Percentiles rank a stretch among this genome's conserved stretches.
Evolutionary conservation across 2,113 vertebrate species (phyloP).

Genomic region (Carassius carassius): DNA sequence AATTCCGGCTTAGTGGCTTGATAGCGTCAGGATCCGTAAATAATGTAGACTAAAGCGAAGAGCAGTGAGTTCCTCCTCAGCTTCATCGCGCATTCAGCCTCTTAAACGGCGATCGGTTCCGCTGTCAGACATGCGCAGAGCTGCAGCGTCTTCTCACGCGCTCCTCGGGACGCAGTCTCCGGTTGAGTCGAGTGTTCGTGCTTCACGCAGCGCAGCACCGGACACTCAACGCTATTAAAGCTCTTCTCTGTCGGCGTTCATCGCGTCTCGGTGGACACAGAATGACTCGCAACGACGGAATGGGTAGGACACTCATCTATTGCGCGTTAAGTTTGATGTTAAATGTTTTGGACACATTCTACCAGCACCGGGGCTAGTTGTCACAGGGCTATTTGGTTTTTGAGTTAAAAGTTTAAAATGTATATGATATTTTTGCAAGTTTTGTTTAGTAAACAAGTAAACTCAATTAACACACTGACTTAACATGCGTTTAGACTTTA

Average conservation of each 20-base stretch:
- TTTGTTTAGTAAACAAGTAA: too few species aligned
- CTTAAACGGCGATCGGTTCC: conserved; percentile 12
- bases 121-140: conserved; percentile 10
- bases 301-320: conserved; percentile 31
- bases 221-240: neutral
- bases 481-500: too few species aligned
- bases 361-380: neutral
- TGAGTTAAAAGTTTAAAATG: neutral
- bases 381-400: neutral
- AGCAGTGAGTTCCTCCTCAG: conserved; percentile 43
- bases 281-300: conserved; percentile 30
- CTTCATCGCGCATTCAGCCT: conserved; percentile 56
- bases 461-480: too few species aligned
- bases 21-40: conserved; percentile 72
- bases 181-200: too few species aligned
- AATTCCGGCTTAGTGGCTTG: conserved; percentile 73
- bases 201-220: too few species aligned
- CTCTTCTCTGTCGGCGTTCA: neutral
- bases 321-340: neutral
- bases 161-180: neutral
- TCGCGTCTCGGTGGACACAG: neutral
- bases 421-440: too few species aligned
- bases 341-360: neutral
- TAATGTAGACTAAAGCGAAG: conserved; percentile 72
- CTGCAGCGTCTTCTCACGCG: neutral